These are phyloP conservation scores for Oryzias melastigma DNA, from an alignment of 2,113 vertebrate species.

Conservation along the genomic window DNA sequence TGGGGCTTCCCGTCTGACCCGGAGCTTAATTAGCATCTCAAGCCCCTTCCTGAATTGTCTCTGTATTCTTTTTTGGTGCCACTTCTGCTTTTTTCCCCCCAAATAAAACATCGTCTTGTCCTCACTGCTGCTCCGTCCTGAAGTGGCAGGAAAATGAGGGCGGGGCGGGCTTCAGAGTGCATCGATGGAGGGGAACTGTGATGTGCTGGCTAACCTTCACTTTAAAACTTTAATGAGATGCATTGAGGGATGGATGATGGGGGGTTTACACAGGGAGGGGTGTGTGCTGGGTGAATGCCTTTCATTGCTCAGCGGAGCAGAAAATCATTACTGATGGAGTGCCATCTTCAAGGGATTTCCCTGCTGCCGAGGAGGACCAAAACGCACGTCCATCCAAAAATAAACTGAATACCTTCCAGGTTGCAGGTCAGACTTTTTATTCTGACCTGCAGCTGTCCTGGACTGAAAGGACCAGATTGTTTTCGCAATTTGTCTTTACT, in stretches of 20 bases:
- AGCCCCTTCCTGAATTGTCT: not conserved
- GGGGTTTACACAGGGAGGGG: conserved; percentile 37
- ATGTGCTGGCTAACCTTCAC: conserved; percentile 55
- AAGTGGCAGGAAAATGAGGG: not conserved
- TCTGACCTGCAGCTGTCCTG: too few relatives aligned
- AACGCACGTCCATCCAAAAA: conserved; percentile 28
- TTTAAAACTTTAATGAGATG: conserved; percentile 69
- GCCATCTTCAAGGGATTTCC: conserved; percentile 70
- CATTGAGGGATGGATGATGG: conserved; percentile 57
- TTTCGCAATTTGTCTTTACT: too few relatives aligned
- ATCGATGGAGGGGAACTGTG: conserved; percentile 31
- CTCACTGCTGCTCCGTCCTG: conserved; percentile 24
- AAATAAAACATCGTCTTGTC: conserved; percentile 23
- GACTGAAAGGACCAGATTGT: too few relatives aligned
- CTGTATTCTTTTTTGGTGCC: not conserved
- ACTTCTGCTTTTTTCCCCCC: conserved; percentile 29
- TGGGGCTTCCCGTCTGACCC: not conserved
- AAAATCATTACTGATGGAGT: conserved; percentile 74
- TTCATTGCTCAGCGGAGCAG: conserved; percentile 67
- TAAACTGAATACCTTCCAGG: not conserved
- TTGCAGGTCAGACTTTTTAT: too few relatives aligned
- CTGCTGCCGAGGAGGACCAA: conserved; percentile 30
- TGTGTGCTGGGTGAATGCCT: conserved; percentile 42
- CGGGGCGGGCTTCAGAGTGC: not conserved
- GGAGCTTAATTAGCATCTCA: not conserved